These are phyloP conservation scores for Alexandromys fortis DNA, from an alignment of 2,113 vertebrate species.

Conservation along the genomic window DNA sequence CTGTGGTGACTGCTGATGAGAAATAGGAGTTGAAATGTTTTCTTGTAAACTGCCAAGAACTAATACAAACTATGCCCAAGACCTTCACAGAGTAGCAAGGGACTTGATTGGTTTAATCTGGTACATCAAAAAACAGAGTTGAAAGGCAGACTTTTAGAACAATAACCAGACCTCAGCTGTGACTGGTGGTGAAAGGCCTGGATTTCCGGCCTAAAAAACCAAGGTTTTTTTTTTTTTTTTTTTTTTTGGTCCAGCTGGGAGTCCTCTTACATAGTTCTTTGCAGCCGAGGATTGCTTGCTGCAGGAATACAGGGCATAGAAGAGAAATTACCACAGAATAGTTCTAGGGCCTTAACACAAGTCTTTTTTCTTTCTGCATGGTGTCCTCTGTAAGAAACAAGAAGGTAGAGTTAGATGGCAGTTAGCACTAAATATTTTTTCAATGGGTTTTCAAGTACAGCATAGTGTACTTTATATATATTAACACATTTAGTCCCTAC, in stretches of 20 bases:
- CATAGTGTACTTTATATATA: neutral
- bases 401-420: conserved; percentile 19
- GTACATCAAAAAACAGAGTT: conserved; percentile 55
- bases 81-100: conserved; percentile 35
- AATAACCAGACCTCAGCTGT: conserved; percentile 20
- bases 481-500: conserved; percentile 33
- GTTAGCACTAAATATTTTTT: neutral
- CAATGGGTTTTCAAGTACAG: conserved; percentile 25
- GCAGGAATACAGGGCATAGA: neutral
- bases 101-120: conserved; percentile 62
- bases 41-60: conserved; percentile 57
- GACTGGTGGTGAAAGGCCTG: conserved; percentile 53
- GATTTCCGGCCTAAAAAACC: conserved; percentile 57
- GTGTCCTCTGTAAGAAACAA: neutral
- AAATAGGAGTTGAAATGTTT: conserved; percentile 63
- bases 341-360: neutral
- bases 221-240: conserved; percentile 18
- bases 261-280: conserved; percentile 38
- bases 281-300: conserved; percentile 52
- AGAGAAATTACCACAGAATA: neutral
- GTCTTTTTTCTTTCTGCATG: neutral
- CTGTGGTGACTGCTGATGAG: conserved; percentile 57
- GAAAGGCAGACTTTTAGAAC: conserved; percentile 55
- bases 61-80: conserved; percentile 60
- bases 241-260: conserved; percentile 11